Evolutionary conservation across 1,140 invertebrate genomes (phyloP), one percentile per base, ranked within the genome.

Genomic region (Lutraria rhynchaena): DNA sequence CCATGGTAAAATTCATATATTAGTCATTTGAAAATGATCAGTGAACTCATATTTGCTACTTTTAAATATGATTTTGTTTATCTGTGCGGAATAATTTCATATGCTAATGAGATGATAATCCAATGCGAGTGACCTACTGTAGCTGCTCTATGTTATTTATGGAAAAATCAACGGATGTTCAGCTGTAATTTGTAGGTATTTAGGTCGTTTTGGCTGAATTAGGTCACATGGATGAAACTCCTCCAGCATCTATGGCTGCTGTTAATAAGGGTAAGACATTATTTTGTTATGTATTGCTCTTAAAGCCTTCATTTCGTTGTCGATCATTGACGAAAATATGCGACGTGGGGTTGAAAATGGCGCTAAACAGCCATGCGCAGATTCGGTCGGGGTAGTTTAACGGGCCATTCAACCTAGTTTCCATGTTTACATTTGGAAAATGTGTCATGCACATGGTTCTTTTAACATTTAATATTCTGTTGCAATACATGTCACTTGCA

Each of bases 151-250:
- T 80, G 76, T 80, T 80, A 80, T 80, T 80, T 80, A 80, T 80
- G 76, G 76, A 80, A 80, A 49, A 80, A 80, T 51, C 76, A 80
- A 51, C 76, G 76, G 76, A 80, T 80, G 53, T 60, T 69, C 76
- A 80, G 76, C 65, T 80, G 76, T 80, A 70, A 80, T 55, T 80
- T 55, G 76, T 80, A 55, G 76, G 67, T 80, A 80, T 80, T 80
- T 80, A 80, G 76, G 76, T 80, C 76, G 76, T 70, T 55, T 60
- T 70, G 76, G 63, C 76, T 80, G 65, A 80, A 80, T 70, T 80
- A 55, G 76, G 76, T 80, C 76, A 80, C 35, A 70, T 70, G 76
- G 76, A 80, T 58, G 76, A 80, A 44, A 35, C 53, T 13, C 51
- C 51, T 17, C 53, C 37, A 57, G 29, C 76, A 11, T 19, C 60